Conservation (phyloP, 2,888 invertebrate genomes). For the Oscheius myriophilus region DNA sequence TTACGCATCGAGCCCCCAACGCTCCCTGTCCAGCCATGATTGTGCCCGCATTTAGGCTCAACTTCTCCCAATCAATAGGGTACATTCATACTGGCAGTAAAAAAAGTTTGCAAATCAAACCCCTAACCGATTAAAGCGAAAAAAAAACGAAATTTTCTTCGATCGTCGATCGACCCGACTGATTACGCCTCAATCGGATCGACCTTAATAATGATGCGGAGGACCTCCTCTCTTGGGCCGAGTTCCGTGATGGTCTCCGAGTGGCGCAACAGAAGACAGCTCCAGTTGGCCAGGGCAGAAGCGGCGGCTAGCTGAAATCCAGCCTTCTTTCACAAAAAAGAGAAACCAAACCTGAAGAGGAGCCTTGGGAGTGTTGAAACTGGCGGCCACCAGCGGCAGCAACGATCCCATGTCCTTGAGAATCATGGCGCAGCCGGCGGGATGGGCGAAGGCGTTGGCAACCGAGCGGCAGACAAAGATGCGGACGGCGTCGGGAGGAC, state of each 20-base stretch:
- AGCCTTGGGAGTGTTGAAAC: slow-evolving; percentile 22
- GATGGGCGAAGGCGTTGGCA: slow-evolving; percentile 83
- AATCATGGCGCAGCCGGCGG: slow-evolving; percentile 50
- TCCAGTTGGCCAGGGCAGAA: slow-evolving; percentile 60
- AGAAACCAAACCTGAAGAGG: slow-evolving; percentile 42
- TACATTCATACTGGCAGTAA: too few species aligned
- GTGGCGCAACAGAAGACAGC: slow-evolving; percentile 50
- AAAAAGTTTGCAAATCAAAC: too few species aligned
- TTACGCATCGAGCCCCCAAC: too few species aligned
- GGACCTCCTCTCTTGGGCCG: slow-evolving; percentile 64
- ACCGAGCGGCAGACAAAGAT: slow-evolving; percentile 83
- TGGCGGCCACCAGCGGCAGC: slow-evolving; percentile 41
- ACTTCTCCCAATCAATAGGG: too few species aligned
- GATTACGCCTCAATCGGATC: not conserved
- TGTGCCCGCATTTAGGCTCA: too few species aligned
- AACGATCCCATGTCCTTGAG: slow-evolving; percentile 35
- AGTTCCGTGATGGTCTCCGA: slow-evolving; percentile 57
- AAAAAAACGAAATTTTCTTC: too few species aligned
- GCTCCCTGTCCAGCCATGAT: too few species aligned
- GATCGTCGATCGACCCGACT: too few species aligned
- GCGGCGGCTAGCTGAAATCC: slow-evolving; percentile 52
- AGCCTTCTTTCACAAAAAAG: not conserved
- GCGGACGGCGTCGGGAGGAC: slow-evolving; percentile 77
- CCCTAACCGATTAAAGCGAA: too few species aligned
- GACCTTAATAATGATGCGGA: slow-evolving; percentile 56